Conservation (phyloP, 2,797 vertebrate genomes). For the Typhlichthys eigenmanni region DNA sequence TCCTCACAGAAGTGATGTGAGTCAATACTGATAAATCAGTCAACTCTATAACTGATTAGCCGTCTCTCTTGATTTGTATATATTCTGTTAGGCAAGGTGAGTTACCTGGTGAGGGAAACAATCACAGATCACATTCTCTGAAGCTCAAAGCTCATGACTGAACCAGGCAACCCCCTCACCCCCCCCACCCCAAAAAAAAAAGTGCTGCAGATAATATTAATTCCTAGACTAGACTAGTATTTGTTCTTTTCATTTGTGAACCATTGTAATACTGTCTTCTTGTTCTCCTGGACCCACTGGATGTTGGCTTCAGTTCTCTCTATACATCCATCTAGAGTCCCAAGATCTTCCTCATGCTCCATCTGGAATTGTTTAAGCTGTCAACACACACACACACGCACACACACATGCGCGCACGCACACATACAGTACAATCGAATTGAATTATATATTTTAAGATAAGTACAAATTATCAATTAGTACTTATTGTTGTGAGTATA, state of each 20-base stretch:
- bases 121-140: not conserved
- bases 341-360: constrained; percentile 50
- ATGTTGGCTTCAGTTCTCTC: constrained; percentile 88
- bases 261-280: constrained; percentile 71
- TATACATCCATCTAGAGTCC: constrained; percentile 78
- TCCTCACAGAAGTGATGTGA: too few relatives aligned
- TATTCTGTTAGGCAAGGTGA: not conserved
- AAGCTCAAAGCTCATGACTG: not conserved
- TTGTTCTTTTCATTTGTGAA: constrained; percentile 59
- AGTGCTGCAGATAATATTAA: not conserved
- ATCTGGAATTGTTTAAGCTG: constrained; percentile 80
- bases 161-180: not conserved
- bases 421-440: not conserved
- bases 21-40: too few relatives aligned
- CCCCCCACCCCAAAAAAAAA: too few relatives aligned
- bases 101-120: not conserved
- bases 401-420: not conserved
- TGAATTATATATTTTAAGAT: not conserved
- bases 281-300: constrained; percentile 85
- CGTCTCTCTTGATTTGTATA: too few relatives aligned
- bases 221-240: not conserved
- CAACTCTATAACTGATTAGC: too few relatives aligned
- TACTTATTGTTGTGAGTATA: not conserved
- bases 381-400: constrained; percentile 28
- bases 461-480: not conserved